Conservation (phyloP, 2,888 invertebrate species). For the Leptinotarsa rubiginosa region DNA sequence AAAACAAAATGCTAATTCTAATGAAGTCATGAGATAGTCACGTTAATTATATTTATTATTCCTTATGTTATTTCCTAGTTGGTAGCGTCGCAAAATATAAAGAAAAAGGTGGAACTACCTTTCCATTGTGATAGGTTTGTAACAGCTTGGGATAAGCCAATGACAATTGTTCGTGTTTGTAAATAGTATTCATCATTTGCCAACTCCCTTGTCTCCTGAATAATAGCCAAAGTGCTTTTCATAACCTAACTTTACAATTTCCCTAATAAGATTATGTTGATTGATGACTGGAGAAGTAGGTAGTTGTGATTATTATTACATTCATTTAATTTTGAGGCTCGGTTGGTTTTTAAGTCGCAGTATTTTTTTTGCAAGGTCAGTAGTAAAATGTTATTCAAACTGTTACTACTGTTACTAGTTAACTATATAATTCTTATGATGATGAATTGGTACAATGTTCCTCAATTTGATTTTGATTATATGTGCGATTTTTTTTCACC, state of each 20-base stretch:
- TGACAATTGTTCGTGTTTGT: not conserved
- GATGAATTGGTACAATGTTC: too few species aligned
- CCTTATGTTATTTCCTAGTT: slow-evolving; percentile 3
- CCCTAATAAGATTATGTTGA: not conserved
- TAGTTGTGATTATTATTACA: too few species aligned
- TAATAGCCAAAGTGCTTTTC: not conserved
- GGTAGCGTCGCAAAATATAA: slow-evolving; percentile 1
- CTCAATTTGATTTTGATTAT: too few species aligned
- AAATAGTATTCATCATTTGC: not conserved
- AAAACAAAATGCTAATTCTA: slow-evolving; percentile 16
- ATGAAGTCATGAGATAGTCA: slow-evolving; percentile 16
- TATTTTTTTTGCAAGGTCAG: too few species aligned
- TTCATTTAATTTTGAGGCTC: too few species aligned
- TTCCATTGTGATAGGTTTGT: not conserved
- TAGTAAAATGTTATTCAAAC: too few species aligned
- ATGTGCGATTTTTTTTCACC: too few species aligned
- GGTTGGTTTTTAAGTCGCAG: too few species aligned
- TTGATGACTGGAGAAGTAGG: not conserved
- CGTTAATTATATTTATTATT: slow-evolving; percentile 14
- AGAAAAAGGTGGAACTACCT: not conserved
- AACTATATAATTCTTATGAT: too few species aligned
- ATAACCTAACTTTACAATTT: not conserved
- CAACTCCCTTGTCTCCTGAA: not conserved
- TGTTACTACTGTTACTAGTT: too few species aligned
- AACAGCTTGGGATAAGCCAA: not conserved